phyloP scores from a whole-genome alignment of 2,797 vertebrate species.

The Lophius americanus region DNA sequence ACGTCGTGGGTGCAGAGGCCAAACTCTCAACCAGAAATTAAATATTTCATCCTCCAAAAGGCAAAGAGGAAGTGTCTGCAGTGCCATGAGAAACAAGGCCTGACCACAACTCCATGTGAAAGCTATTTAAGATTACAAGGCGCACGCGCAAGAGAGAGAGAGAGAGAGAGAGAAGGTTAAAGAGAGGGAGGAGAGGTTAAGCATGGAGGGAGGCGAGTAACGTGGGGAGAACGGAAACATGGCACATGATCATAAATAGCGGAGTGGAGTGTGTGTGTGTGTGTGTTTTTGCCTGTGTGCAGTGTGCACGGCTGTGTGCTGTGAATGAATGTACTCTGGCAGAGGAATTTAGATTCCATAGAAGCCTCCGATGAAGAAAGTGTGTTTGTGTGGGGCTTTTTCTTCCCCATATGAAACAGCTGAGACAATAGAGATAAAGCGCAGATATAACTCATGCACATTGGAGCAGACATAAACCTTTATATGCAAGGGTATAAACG shows the following conservation, averaged over 20 bases:
- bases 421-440: slow-evolving; percentile 24
- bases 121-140: slow-evolving; percentile 88
- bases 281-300: slow-evolving; percentile 25
- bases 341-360: slow-evolving; percentile 59
- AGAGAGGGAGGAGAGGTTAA: slow-evolving; percentile 52
- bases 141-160: slow-evolving; percentile 45
- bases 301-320: too few species aligned
- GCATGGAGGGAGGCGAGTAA: slow-evolving; percentile 56
- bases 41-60: slow-evolving; percentile 88
- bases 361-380: slow-evolving; percentile 58
- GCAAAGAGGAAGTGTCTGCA: slow-evolving; percentile 89
- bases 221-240: slow-evolving; percentile 68
- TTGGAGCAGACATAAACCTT: not conserved
- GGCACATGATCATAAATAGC: slow-evolving; percentile 71
- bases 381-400: slow-evolving; percentile 17
- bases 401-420: slow-evolving; percentile 28
- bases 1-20: slow-evolving; percentile 64
- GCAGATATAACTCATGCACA: not conserved
- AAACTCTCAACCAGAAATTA: slow-evolving; percentile 84
- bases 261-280: slow-evolving; percentile 33
- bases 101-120: slow-evolving; percentile 91
- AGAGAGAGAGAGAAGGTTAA: slow-evolving; percentile 1
- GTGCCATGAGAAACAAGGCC: slow-evolving; percentile 88
- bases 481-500: not conserved
- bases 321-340: slow-evolving; percentile 15